Conservation (phyloP, 2,113 vertebrate species). For the Dissostichus mawsoni region DNA sequence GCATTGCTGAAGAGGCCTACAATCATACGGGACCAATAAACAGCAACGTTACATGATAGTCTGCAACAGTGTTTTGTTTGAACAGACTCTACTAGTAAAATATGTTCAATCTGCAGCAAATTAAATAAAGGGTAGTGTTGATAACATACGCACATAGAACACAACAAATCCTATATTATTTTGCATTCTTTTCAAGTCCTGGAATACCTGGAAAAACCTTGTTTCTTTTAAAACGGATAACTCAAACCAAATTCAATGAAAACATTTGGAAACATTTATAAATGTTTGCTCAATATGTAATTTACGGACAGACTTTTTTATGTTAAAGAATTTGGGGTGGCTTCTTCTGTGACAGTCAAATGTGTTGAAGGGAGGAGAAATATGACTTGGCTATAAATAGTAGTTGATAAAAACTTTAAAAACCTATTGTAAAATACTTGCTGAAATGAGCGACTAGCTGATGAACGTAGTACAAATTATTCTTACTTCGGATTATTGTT, state of each 20-base stretch:
- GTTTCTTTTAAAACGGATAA: neutral
- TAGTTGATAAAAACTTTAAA: neutral
- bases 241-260: neutral
- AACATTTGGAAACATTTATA: neutral
- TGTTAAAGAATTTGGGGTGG: neutral
- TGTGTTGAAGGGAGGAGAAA: neutral
- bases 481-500: neutral
- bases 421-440: neutral
- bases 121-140: neutral
- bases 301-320: neutral
- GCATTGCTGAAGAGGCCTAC: slow-evolving; percentile 36
- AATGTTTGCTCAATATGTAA: neutral
- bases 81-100: neutral
- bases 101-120: neutral
- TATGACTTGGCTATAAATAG: no score
- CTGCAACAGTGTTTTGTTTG: neutral
- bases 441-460: no score
- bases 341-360: neutral
- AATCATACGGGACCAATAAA: slow-evolving; percentile 49
- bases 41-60: slow-evolving; percentile 25
- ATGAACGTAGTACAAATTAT: neutral
- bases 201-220: neutral
- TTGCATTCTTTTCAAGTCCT: neutral
- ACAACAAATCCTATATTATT: neutral
- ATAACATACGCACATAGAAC: neutral